phyloP scores from a whole-genome alignment of 2,888 invertebrate species.

The Trissolcus japonicus region DNA sequence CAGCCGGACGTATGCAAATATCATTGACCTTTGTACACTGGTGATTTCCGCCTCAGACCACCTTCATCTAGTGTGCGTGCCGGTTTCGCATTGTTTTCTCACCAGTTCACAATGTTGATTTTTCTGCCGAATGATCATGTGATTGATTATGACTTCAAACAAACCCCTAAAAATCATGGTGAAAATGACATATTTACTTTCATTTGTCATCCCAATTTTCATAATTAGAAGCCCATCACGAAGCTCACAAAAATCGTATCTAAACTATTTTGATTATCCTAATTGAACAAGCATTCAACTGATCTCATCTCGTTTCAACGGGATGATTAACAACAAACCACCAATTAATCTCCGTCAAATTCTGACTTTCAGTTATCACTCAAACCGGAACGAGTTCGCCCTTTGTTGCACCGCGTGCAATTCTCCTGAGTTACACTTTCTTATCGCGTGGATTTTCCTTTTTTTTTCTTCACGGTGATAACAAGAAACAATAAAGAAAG shows the following conservation, averaged over 20 bases:
- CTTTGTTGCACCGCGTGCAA: conserved; percentile 9
- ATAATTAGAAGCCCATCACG: no score
- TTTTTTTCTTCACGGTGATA: conserved; percentile 60
- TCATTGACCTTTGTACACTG: conserved; percentile 35
- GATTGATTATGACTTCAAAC: no score
- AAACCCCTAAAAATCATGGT: no score
- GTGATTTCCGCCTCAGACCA: conserved; percentile 17
- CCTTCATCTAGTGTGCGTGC: conserved; percentile 3
- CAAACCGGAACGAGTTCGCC: neutral
- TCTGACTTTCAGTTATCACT: neutral
- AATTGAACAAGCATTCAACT: neutral
- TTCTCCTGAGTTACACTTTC: conserved; percentile 16
- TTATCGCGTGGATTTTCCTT: conserved; percentile 52
- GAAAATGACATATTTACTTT: no score
- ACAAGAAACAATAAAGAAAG: conserved; percentile 68
- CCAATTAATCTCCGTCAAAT: neutral
- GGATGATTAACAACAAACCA: neutral
- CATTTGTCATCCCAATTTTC: no score
- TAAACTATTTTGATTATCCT: no score
- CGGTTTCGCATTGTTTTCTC: neutral
- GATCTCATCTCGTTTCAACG: neutral
- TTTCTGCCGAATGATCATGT: no score
- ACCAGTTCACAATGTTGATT: no score
- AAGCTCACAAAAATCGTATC: no score
- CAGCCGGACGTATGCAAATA: conserved; percentile 67